These are phyloP conservation scores for Volucella bombylans DNA, from an alignment of 2,888 invertebrate species.

Conservation along the genomic window DNA sequence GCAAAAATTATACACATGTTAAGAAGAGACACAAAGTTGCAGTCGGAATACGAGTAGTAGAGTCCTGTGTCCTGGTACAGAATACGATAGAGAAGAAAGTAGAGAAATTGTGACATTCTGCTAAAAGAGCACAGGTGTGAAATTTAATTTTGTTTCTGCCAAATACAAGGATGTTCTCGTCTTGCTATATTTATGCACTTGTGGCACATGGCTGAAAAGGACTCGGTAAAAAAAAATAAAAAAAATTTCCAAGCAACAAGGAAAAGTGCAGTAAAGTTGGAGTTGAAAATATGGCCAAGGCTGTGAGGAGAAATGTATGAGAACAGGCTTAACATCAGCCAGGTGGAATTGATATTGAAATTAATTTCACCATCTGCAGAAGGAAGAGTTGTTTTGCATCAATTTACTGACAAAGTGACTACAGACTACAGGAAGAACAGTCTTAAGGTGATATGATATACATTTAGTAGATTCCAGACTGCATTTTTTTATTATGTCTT, in stretches of 20 bases:
- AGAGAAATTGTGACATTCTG: constrained; percentile 66
- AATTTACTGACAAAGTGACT: not conserved
- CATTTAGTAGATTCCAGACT: too few species aligned
- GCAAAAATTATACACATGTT: constrained; percentile 68
- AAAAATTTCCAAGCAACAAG: constrained; percentile 9
- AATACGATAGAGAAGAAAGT: not conserved
- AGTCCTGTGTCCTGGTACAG: too few species aligned
- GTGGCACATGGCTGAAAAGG: constrained; percentile 41
- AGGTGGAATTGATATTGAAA: constrained; percentile 65
- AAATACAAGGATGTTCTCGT: constrained; percentile 59
- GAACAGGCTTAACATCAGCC: constrained; percentile 43
- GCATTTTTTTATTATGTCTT: too few species aligned
- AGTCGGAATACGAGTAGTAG: not conserved
- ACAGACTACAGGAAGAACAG: too few species aligned
- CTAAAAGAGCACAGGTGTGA: constrained; percentile 72
- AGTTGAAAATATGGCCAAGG: constrained; percentile 22
- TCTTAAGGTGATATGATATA: too few species aligned
- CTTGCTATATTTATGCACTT: constrained; percentile 68
- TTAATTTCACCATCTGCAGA: constrained; percentile 45
- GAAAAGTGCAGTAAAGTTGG: constrained; percentile 47
- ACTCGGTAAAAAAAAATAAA: not conserved
- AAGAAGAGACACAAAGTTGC: constrained; percentile 53
- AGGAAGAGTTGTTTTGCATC: not conserved
- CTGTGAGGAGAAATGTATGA: not conserved
- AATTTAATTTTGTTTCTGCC: constrained; percentile 72